Evolutionary conservation across 2,113 vertebrate species (phyloP), one percentile per base, ranked within the genome.

Genomic region (Silurus asotus): DNA sequence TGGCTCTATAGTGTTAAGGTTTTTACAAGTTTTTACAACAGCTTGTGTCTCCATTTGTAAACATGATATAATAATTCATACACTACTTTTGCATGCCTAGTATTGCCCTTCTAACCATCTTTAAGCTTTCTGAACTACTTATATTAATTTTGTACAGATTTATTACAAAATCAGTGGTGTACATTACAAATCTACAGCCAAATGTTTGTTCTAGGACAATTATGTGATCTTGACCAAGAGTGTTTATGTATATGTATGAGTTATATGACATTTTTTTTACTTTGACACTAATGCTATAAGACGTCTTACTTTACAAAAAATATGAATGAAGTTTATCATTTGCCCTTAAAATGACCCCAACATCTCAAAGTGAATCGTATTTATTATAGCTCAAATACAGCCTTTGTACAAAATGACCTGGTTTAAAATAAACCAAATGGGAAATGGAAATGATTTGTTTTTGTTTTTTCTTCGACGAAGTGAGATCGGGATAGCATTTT

Each of bases 21-120:
- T 76, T 76, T 76, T 76, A n/a, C 19, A 56, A 56, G 51, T 77
- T n/a, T n/a, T n/a, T n/a, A n/a, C n/a, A 45, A n/a, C n/a, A 37
- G 25, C 37, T 69, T 67, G 25, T 7, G 0, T 23, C 65, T 69
- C 5, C 25, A 69, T 28, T 74, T 49, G 19, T 72, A 0, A 70
- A 45, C 20, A 15, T 70, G 11, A 48, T 48, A 19, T 48, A 19
- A 72, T 48, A 6, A 23, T 75, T 11, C 48, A 23, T 75, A n/a
- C 48, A 23, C 3, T 8, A 55, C 25, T 25, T 13, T 15, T 56
- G 6, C 28, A 28, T 23, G 10, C 45, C 11, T 1, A 13, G 14
- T 53, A 75, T 56, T 55, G 19, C 70, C 45, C 14, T 51, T 51
- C 20, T 5, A 75, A 23, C 20, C 20, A 13, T 5, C 3, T 75